Conservation (phyloP, 2,797 vertebrate species). For the Amniataba percoides region DNA sequence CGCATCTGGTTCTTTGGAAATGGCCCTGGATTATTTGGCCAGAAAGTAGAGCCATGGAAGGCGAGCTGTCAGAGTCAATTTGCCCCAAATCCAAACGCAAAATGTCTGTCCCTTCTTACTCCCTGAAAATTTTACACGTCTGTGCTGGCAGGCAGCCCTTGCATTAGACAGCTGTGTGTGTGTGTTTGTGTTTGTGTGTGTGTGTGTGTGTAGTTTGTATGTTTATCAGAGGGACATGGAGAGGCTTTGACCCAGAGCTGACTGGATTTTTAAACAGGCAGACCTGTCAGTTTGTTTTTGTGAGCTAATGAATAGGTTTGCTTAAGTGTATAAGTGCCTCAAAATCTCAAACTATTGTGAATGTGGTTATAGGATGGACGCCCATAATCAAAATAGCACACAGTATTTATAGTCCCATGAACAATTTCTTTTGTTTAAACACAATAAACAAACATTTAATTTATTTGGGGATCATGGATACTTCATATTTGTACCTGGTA, state of each 20-base stretch:
- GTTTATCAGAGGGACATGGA: slow-evolving; percentile 52
- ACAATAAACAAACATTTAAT: slow-evolving; percentile 6
- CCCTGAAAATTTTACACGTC: slow-evolving; percentile 56
- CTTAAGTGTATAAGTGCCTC: slow-evolving; percentile 11
- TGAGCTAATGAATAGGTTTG: slow-evolving; percentile 45
- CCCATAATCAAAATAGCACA: slow-evolving; percentile 38
- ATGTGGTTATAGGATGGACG: slow-evolving; percentile 30
- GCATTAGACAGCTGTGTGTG: slow-evolving; percentile 51
- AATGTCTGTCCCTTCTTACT: slow-evolving; percentile 59
- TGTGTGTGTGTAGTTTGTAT: slow-evolving; percentile 32
- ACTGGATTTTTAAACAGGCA: slow-evolving; percentile 49
- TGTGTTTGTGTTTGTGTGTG: slow-evolving; percentile 4
- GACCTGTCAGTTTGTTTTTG: slow-evolving; percentile 50
- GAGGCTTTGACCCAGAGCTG: slow-evolving; percentile 60
- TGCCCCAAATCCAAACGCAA: slow-evolving; percentile 66
- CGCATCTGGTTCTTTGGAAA: slow-evolving; percentile 71
- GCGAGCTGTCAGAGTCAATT: slow-evolving; percentile 63
- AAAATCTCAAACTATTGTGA: slow-evolving; percentile 39
- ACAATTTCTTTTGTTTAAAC: slow-evolving; percentile 23
- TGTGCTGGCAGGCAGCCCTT: slow-evolving; percentile 57
- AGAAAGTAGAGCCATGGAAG: slow-evolving; percentile 55
- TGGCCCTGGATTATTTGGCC: slow-evolving; percentile 67
- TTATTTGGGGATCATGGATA: slow-evolving; percentile 8
- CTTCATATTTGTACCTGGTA: slow-evolving; percentile 20
- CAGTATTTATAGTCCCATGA: not conserved